Evolutionary conservation across 2,888 invertebrate species (phyloP), one percentile per base, ranked within the genome.

Genomic region (Rhagonycha fulva): DNA sequence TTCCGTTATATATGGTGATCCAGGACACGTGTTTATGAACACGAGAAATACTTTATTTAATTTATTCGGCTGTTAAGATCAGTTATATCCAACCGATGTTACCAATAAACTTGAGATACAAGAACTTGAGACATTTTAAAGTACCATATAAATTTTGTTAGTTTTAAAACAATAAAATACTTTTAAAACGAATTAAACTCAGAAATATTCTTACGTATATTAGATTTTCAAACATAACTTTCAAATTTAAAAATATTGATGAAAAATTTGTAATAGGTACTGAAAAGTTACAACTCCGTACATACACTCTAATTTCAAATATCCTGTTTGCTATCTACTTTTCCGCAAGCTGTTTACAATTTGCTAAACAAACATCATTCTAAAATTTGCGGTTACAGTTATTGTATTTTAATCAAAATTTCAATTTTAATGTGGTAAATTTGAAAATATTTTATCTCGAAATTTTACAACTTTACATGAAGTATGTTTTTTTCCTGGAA

Each of bases 401-500:
- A 47, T 67, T 67, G 67, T 67, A 47, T 47, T 47, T 72, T 72
- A 72, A 72, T 72, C 67, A 72, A 67, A 72, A 67, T 72, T 66
- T 23, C 66, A 72, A 72, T 72, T 67, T 72, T 72, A 66, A 72
- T 23, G 11, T 24, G 10, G 11, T 12, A n/a, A n/a, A n/a, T n/a
- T 12, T 32, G n/a, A 47, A 47, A 47, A 47, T n/a, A 47, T 47
- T 47, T n/a, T 47, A 47, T 7, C 0, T n/a, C n/a, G 9, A 47
- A 47, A 47, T 47, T 47, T 47, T 47, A 47, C n/a, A 47, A 47
- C n/a, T n/a, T n/a, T 5, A 47, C 5, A 47, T 47, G 32, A 4
- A 12, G 47, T 47, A 47, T n/a, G 47, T n/a, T 47, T n/a, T n/a
- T n/a, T 32, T 7, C 9, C 47, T n/a, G n/a, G 9, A 66, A 19